Base-by-base conservation (phyloP, 2,888 invertebrate genomes). In the Hirtodrosophila alboralis region DNA sequence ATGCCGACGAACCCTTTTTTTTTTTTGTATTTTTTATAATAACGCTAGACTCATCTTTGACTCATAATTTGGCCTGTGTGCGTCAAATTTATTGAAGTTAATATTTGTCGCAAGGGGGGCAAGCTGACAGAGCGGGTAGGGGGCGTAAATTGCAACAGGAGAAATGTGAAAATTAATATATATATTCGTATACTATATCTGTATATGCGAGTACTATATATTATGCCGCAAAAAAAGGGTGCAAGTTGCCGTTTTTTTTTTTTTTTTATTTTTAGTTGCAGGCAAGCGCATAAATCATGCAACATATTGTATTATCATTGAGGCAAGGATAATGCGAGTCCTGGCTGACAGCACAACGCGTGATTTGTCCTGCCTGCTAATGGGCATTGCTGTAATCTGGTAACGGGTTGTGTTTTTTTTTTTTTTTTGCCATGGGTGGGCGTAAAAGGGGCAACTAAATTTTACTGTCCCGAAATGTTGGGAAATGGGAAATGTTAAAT, bases 231-330 rank as follows among this genome's bases (percentile, higher is more conserved):
- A 49, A 53, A 49, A 53, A 66, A 45, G 62, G 66, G 41, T 60
- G 45, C 53, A 47, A 26, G 38, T 7, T 12, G 4, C 4, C 16
- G 28, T 13, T 36, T 37, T 18, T n/a, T n/a, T n/a, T n/a, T n/a
- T n/a, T n/a, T n/a, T n/a, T n/a, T n/a, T n/a, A n/a, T n/a, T n/a
- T n/a, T n/a, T n/a, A n/a, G n/a, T n/a, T n/a, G n/a, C 28, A 47
- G 62, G 41, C 56, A 38, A 58, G 67, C n/a, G n/a, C 79, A 87
- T 85, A 85, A 86, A 87, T 86, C 85, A 87, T 85, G 85, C 77
- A 77, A 73, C 85, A 86, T 86, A 85, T 85, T 85, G 84, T 86
- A 83, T 86, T 84, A 86, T 85, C 85, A 86, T 81, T 33, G 62
- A 56, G 56, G 38, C 18, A 31, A n/a, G 41, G 10, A 65, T 43